Evolutionary conservation across 1,140 invertebrate genomes (phyloP).

Genomic region (Ruditapes philippinarum): DNA sequence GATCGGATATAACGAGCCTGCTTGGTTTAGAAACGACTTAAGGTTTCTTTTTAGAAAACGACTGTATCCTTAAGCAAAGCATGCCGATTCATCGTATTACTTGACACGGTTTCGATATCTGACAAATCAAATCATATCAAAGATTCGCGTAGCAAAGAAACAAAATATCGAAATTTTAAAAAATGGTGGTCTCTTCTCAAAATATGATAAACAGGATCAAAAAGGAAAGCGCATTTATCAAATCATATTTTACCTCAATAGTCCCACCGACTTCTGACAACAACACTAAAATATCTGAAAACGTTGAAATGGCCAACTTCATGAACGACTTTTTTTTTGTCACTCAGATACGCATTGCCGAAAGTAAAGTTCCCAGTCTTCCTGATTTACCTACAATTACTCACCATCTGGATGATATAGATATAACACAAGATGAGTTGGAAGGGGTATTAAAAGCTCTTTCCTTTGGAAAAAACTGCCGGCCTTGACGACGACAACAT

Average conservation of each 20-base stretch:
- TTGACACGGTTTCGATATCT: neutral
- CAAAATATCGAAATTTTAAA: neutral
- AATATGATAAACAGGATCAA: no score
- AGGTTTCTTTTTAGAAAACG: neutral
- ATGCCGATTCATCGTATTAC: no score
- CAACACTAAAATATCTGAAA: neutral
- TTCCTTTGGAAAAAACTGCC: neutral
- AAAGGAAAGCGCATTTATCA: no score
- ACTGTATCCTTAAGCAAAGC: no score
- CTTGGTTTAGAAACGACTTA: neutral
- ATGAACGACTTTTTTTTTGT: neutral
- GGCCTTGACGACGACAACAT: constrained; percentile 29
- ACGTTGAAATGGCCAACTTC: neutral
- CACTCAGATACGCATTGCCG: neutral
- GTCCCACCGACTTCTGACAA: neutral
- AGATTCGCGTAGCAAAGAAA: neutral
- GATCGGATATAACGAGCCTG: neutral
- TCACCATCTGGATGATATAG: neutral
- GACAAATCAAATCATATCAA: neutral
- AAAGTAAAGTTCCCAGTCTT: neutral
- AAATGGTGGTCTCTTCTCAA: no score
- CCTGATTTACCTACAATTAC: neutral
- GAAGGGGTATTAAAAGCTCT: neutral
- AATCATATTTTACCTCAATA: no score
- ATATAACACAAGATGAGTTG: neutral